Conservation (phyloP, 2,797 vertebrate genomes). For the Phylloscopus collybita region DNA sequence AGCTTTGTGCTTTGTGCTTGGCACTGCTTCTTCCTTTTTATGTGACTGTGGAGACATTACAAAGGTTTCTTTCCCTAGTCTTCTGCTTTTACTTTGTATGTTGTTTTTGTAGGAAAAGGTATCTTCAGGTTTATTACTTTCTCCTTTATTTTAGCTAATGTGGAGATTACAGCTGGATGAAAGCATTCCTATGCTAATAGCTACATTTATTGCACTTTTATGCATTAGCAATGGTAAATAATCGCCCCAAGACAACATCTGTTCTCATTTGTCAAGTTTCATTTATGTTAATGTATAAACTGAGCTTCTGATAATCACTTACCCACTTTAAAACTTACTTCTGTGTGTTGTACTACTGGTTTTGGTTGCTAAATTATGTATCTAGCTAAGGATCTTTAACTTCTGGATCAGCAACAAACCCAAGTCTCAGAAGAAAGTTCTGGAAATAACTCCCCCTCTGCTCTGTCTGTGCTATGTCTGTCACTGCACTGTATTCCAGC, state of each 20-base stretch:
- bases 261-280: constrained; percentile 25
- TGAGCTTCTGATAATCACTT: background rate
- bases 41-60: background rate
- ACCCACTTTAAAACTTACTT: background rate
- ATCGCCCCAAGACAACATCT: background rate
- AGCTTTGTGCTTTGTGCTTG: background rate
- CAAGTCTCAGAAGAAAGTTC: background rate
- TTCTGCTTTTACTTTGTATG: background rate
- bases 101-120: background rate
- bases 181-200: constrained; percentile 32
- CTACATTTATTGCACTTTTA: constrained; percentile 22
- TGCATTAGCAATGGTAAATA: constrained; percentile 18
- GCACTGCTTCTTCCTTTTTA: background rate
- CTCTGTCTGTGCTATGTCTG: background rate
- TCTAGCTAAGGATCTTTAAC: background rate
- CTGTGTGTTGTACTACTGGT: background rate
- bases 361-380: background rate
- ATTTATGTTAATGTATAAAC: constrained; percentile 12
- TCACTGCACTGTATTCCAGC: background rate
- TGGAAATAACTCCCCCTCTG: background rate
- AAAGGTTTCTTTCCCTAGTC: background rate
- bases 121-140: constrained; percentile 7
- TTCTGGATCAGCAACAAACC: background rate
- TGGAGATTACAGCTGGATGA: background rate
- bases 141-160: background rate